Conservation (phyloP, 2,113 vertebrate species). For the Oxyura jamaicensis region DNA sequence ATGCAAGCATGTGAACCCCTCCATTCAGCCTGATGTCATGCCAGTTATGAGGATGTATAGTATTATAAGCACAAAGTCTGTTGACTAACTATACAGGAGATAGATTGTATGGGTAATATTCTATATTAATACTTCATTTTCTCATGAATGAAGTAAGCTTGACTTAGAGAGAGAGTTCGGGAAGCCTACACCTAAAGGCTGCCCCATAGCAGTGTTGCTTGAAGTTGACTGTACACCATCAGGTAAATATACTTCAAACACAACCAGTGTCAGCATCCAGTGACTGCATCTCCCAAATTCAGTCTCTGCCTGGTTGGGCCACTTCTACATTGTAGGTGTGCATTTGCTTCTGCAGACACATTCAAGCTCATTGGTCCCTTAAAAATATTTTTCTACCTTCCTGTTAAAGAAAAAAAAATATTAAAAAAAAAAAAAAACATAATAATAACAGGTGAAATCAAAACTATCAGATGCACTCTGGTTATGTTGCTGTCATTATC, state of each 20-base stretch:
- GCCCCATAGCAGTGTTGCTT: neutral
- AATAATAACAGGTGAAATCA: neutral
- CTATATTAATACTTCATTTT: neutral
- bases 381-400: neutral
- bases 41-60: neutral
- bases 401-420: neutral
- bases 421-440: neutral
- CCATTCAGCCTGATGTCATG: neutral
- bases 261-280: neutral
- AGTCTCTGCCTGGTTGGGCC: neutral
- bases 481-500: neutral
- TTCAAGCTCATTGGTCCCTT: neutral
- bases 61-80: neutral
- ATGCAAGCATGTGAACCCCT: accelerated
- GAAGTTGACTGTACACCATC: neutral
- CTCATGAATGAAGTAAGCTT: neutral
- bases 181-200: neutral
- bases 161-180: neutral
- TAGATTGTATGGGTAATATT: accelerated
- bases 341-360: neutral
- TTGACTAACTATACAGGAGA: neutral
- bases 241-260: neutral
- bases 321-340: neutral
- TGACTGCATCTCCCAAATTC: neutral
- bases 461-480: neutral